These are phyloP conservation scores for Trididemnum miniatum DNA, from an alignment of 23 tunicate species.

Conservation along the genomic window DNA sequence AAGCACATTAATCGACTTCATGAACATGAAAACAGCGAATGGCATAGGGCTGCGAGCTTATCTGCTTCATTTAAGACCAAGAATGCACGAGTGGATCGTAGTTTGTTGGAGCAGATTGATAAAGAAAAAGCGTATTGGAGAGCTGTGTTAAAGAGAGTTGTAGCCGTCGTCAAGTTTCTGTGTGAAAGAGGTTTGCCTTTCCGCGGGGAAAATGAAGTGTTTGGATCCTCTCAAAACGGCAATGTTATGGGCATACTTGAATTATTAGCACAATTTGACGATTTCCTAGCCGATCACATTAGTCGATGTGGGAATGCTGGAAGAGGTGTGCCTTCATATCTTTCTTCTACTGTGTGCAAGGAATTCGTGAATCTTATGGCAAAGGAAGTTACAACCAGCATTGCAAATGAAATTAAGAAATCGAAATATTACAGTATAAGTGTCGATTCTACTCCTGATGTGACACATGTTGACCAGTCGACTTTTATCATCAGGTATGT, in stretches of 20 bases:
- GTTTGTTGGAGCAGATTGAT: slow-evolving; percentile 29
- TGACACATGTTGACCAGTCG: slow-evolving; percentile 21
- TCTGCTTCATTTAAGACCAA: slow-evolving; percentile 23
- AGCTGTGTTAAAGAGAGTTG: slow-evolving; percentile 31
- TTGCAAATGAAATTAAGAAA: slow-evolving; percentile 9
- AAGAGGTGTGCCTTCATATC: not conserved
- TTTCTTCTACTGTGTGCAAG: not conserved
- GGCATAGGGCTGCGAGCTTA: slow-evolving; percentile 3
- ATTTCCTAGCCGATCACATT: slow-evolving; percentile 4
- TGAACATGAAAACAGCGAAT: slow-evolving; percentile 27
- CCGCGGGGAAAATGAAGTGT: not conserved
- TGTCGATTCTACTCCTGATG: slow-evolving; percentile 29
- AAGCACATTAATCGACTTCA: slow-evolving; percentile 27
- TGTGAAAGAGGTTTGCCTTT: slow-evolving; percentile 22
- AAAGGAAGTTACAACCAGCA: not conserved
- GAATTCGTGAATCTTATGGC: not conserved
- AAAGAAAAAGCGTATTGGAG: slow-evolving; percentile 26
- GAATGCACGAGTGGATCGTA: slow-evolving; percentile 30
- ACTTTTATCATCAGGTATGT: slow-evolving; percentile 9
- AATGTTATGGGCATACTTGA: slow-evolving; percentile 10
- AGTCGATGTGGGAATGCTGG: not conserved
- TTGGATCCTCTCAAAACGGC: slow-evolving; percentile 7
- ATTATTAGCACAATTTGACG: not conserved
- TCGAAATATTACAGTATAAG: not conserved
- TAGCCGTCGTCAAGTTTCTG: slow-evolving; percentile 25